Base-by-base conservation (phyloP, 2,888 invertebrate species). In the Atethmia centrago region DNA sequence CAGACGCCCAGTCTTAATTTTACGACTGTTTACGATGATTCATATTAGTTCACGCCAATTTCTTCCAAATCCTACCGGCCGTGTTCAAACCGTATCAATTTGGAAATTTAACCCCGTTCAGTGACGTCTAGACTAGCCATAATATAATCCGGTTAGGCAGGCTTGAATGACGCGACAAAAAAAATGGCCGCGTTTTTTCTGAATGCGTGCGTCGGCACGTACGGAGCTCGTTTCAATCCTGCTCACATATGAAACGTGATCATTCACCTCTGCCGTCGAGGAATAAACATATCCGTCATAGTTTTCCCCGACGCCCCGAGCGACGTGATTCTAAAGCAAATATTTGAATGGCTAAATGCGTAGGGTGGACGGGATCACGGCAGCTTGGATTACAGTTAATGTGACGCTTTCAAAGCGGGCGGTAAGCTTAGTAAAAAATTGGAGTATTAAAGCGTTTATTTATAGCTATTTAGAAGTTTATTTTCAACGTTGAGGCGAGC, bases 211-310 rank as follows among this genome's bases (percentile, higher is more conserved):
- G 91, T 88, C 84, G 89, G 88, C 94, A 94, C 94, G 94, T 94
- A 85, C 91, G 79, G 82, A 72, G 88, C 90, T 88, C 91, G 89
- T 90, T 94, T 91, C 92, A 93, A 94, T 93, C 93, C 90, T 85
- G 88, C 91, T 88, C 88, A 91, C 90, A 92, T 91, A 91, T 91
- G 91, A 90, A 92, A 95, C 95, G 95, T 95, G 95, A 95, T 94
- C 93, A 92, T 94, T 94, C 92, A 92, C 90, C 87, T 84, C 87
- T 84, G 83, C 89, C 90, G 88, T 87, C 80, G 90, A 89, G 90
- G 86, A 89, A 93, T 92, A 93, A 93, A 93, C 91, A 92, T 90
- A 92, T 92, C 89, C 87, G 90, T 93, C 92, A 93, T 88, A 89
- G 86, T 81, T 88, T 82, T 76, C 72, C 81, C 82, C 64, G 68